Conservation (phyloP, 2,888 invertebrate genomes). For the Tipula vernalis region DNA sequence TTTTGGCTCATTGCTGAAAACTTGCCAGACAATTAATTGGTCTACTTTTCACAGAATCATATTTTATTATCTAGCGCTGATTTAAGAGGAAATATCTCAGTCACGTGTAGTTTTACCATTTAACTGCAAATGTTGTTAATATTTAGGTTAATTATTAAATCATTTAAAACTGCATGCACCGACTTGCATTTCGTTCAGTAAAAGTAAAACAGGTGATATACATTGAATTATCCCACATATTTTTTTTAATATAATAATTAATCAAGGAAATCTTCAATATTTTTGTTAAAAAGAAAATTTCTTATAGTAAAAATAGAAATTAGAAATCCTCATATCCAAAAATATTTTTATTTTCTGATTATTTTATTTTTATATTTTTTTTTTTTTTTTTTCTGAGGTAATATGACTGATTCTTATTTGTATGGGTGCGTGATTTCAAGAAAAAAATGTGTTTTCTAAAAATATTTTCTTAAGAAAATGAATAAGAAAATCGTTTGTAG, state of each 20-base stretch:
- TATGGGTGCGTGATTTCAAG: not conserved
- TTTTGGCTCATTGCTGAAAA: no score
- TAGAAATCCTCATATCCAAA: not conserved
- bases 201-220: not conserved
- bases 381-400: not conserved
- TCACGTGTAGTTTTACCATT: no score
- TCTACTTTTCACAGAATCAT: no score
- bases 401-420: not conserved
- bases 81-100: no score
- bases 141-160: no score
- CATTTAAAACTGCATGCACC: not conserved
- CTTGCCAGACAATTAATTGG: no score
- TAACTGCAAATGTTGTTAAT: no score
- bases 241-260: not conserved
- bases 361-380: not conserved
- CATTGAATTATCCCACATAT: not conserved
- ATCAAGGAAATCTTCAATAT: not conserved
- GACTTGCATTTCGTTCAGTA: not conserved
- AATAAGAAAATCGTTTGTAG: not conserved
- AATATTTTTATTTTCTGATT: not conserved
- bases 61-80: no score
- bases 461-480: not conserved
- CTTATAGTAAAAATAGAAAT: not conserved
- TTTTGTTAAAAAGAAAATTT: not conserved
- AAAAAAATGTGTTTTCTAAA: not conserved